Conservation (phyloP, 2,113 vertebrate genomes). For the Clarias batrachus region DNA sequence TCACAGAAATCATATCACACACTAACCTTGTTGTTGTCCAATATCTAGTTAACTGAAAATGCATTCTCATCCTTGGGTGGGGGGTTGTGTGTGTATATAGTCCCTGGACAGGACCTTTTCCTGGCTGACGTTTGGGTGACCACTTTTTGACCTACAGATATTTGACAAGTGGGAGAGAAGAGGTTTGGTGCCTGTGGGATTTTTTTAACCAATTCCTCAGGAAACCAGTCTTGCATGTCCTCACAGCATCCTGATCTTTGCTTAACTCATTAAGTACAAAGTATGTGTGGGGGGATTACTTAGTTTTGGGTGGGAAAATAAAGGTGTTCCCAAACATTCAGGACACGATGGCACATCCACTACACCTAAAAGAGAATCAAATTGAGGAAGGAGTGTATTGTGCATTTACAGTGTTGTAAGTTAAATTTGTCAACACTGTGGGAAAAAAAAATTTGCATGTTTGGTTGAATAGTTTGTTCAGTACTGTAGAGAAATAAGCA, state of each 20-base stretch:
- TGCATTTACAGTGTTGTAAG: not conserved
- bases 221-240: slow-evolving; percentile 35
- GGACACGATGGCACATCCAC: slow-evolving; percentile 11
- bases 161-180: slow-evolving; percentile 13
- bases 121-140: slow-evolving; percentile 28
- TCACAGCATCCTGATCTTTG: slow-evolving; percentile 4
- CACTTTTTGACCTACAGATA: not conserved
- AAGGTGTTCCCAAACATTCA: slow-evolving; percentile 31
- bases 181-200: slow-evolving; percentile 8
- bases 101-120: not conserved
- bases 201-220: slow-evolving; percentile 16
- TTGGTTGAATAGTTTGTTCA: not conserved
- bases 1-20: not conserved
- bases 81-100: not conserved
- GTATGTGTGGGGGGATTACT: not conserved
- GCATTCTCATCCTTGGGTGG: not conserved
- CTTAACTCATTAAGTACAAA: not conserved
- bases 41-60: not conserved
- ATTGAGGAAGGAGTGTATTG: not conserved
- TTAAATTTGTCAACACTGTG: not conserved
- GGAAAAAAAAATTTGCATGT: not conserved
- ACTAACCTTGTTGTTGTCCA: too few relatives aligned
- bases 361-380: not conserved
- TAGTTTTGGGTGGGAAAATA: slow-evolving; percentile 30
- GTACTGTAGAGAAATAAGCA: not conserved